Evolutionary conservation across 2,797 vertebrate genomes (phyloP).

Genomic region (Mycteria americana): DNA sequence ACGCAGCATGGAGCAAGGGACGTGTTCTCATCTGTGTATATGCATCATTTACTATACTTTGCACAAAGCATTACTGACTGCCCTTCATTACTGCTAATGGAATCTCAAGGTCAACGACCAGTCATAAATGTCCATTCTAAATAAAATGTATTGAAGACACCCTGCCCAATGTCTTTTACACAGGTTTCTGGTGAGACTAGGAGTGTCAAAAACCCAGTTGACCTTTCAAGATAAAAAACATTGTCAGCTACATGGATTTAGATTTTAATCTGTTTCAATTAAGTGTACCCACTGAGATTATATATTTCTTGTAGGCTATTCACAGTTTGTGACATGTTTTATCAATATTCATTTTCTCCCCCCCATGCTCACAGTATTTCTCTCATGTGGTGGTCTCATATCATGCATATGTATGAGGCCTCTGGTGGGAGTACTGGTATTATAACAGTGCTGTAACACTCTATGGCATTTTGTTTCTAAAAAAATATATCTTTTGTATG

Average conservation of each 20-base stretch:
- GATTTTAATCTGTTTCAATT: slow-evolving; percentile 59
- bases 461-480: not conserved
- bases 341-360: not conserved
- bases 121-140: slow-evolving; percentile 74
- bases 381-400: not conserved
- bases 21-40: not conserved
- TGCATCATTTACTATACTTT: slow-evolving; percentile 58
- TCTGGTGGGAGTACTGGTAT: not conserved
- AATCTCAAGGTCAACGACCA: slow-evolving; percentile 76
- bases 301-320: slow-evolving; percentile 45
- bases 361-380: not conserved
- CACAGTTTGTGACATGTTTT: not conserved
- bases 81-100: slow-evolving; percentile 77
- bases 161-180: slow-evolving; percentile 60
- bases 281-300: slow-evolving; percentile 22
- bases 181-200: slow-evolving; percentile 60
- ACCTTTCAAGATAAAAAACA: slow-evolving; percentile 68
- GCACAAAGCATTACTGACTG: slow-evolving; percentile 27
- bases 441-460: not conserved
- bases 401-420: not conserved
- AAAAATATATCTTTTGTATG: not conserved
- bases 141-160: slow-evolving; percentile 70
- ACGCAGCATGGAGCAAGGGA: not conserved
- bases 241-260: slow-evolving; percentile 64
- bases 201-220: slow-evolving; percentile 65